phyloP scores from a whole-genome alignment of 2,113 vertebrate genomes.

The Marcusenius ussheri region DNA sequence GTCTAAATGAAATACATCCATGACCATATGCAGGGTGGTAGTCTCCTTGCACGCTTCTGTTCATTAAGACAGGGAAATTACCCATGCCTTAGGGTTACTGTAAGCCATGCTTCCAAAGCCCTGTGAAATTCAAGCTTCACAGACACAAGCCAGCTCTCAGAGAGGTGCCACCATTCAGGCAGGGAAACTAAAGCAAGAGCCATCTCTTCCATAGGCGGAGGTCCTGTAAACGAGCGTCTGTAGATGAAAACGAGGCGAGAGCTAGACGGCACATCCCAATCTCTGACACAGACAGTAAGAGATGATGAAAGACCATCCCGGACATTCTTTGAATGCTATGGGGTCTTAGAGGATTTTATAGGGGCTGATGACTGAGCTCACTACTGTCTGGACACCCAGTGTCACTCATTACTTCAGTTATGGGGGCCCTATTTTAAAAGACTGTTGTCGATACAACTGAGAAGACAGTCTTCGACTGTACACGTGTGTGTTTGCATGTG shows the following conservation, averaged over 20 bases:
- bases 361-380: not conserved
- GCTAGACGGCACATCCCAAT: not conserved
- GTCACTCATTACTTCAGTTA: not conserved
- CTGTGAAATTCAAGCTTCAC: not conserved
- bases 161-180: not conserved
- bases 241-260: not conserved
- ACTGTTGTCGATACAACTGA: not conserved
- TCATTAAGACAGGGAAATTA: not conserved
- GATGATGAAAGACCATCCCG: not conserved
- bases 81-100: not conserved
- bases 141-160: not conserved
- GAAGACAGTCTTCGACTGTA: not conserved
- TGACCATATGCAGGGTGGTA: not conserved
- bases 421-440: not conserved
- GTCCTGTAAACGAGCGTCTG: not conserved
- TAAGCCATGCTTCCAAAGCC: not conserved
- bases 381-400: not conserved
- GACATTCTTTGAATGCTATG: not conserved
- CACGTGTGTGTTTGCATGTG: not conserved
- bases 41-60: not conserved
- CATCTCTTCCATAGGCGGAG: not conserved
- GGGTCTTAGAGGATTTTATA: not conserved
- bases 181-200: not conserved
- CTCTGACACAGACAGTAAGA: not conserved
- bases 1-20: not conserved